Conservation (phyloP, 53 echinoderm and acorn worm genomes). For the Stichopus horrens region DNA sequence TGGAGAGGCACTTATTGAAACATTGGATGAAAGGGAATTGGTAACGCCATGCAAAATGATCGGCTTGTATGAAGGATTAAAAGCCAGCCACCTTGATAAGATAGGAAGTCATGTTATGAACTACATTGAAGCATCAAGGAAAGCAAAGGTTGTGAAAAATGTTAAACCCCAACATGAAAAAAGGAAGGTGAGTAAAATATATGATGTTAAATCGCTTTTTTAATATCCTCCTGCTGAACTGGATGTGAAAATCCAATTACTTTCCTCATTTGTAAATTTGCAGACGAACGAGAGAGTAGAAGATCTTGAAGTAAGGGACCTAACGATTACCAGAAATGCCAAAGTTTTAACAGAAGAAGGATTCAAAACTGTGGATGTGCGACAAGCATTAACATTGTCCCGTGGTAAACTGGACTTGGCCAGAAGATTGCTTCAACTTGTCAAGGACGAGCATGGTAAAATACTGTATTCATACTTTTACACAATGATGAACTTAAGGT, state of each 20-base stretch:
- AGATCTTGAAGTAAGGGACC: not conserved
- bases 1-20: conserved; percentile 9
- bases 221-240: too few species aligned
- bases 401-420: not conserved
- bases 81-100: conserved; percentile 15
- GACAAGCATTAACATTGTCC: not conserved
- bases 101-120: not conserved
- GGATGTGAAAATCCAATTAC: too few species aligned
- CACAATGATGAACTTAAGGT: too few species aligned
- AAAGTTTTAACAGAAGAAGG: not conserved
- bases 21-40: conserved; percentile 10
- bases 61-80: conserved; percentile 2
- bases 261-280: too few species aligned
- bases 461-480: too few species aligned
- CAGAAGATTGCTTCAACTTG: not conserved
- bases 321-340: not conserved
- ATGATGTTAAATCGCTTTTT: too few species aligned
- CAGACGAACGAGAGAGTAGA: too few species aligned
- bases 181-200: too few species aligned
- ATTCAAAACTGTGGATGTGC: not conserved
- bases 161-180: too few species aligned
- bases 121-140: not conserved
- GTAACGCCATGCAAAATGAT: conserved; percentile 3
- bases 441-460: not conserved
- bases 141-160: too few species aligned